Conservation (phyloP, 2,797 vertebrate genomes). For the Sphenopsis melanotis region DNA sequence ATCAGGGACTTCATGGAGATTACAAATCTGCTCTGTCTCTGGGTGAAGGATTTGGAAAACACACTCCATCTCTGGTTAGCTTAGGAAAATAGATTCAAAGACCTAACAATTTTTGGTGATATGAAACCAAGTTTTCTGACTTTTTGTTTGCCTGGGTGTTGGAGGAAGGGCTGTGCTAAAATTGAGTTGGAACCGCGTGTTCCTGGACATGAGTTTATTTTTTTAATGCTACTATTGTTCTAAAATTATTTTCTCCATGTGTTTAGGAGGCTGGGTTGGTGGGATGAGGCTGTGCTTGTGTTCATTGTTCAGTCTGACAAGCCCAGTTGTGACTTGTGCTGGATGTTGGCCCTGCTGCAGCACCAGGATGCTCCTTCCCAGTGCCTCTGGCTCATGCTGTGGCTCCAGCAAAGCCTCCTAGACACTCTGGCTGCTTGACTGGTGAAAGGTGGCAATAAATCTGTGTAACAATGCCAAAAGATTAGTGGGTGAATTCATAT, state of each 20-base stretch:
- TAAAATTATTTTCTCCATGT: background rate
- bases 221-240: background rate
- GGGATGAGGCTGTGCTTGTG: no score
- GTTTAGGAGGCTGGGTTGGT: background rate
- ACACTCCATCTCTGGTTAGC: background rate
- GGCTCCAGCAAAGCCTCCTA: background rate
- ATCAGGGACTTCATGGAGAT: background rate
- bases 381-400: background rate
- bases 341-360: background rate
- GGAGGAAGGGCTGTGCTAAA: background rate
- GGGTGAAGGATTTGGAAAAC: background rate
- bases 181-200: rapidly evolving
- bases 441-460: background rate
- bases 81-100: background rate
- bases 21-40: background rate
- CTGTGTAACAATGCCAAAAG: background rate
- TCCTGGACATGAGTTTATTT: background rate
- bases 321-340: background rate
- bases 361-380: rapidly evolving
- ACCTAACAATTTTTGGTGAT: background rate
- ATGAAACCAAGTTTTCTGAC: background rate
- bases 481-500: background rate
- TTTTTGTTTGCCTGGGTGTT: background rate
- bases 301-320: rapidly evolving
- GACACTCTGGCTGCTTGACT: background rate